Conservation (phyloP, 2,888 invertebrate species). For the Hypercompe scribonia region DNA sequence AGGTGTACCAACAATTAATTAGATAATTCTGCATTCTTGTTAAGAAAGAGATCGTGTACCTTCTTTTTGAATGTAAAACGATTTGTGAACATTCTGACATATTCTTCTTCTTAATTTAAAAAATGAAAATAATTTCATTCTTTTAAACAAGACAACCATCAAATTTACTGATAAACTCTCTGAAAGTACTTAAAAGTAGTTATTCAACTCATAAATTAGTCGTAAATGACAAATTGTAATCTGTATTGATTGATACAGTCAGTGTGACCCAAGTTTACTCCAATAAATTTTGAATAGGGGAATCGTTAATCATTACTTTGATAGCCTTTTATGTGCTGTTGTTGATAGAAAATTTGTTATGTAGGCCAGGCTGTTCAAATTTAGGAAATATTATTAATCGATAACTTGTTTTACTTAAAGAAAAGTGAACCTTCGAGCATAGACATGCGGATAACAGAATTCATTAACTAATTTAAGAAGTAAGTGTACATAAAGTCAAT, state of each 20-base stretch:
- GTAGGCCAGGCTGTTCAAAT: constrained; percentile 31
- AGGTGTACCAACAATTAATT: no score
- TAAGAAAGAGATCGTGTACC: no score
- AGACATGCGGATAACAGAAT: background rate
- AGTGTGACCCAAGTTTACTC: constrained; percentile 26
- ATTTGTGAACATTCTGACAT: no score
- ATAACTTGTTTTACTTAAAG: background rate
- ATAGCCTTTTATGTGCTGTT: constrained; percentile 48
- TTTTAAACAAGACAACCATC: background rate
- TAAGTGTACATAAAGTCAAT: background rate
- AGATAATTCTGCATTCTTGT: no score
- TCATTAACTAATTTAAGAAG: background rate
- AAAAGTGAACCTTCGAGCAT: background rate
- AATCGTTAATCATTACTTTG: constrained; percentile 58
- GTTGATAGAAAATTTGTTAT: constrained; percentile 43
- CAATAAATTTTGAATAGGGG: constrained; percentile 54
- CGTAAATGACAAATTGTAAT: constrained; percentile 26
- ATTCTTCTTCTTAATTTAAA: background rate
- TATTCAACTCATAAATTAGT: constrained; percentile 31
- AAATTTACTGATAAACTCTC: background rate
- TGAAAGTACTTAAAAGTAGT: background rate
- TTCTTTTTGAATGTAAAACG: no score
- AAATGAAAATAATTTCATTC: background rate
- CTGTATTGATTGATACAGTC: constrained; percentile 38
- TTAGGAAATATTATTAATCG: constrained; percentile 10